phyloP scores from a whole-genome alignment of 2,888 invertebrate genomes.

The Teinopalpus imperialis region DNA sequence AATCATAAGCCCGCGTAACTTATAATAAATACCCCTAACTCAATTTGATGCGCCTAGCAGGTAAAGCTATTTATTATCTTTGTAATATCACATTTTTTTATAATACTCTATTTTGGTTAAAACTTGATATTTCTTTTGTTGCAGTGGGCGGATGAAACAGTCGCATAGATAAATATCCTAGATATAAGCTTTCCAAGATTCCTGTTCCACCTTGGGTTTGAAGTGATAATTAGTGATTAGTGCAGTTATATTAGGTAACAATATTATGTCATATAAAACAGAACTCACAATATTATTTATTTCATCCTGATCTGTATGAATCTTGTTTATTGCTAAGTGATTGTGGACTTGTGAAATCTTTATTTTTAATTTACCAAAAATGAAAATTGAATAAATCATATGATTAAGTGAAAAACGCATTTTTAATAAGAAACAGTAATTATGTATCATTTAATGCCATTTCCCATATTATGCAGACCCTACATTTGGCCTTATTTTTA shows the following conservation, averaged over 20 bases:
- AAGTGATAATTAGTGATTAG: constrained; percentile 79
- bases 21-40: constrained; percentile 51
- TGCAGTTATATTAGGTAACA: constrained; percentile 72
- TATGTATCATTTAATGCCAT: too few relatives aligned
- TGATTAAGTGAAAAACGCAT: constrained; percentile 57
- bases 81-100: too few relatives aligned
- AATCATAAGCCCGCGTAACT: constrained; percentile 68
- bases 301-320: constrained; percentile 79
- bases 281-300: constrained; percentile 77
- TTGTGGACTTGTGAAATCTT: constrained; percentile 75
- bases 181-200: constrained; percentile 76
- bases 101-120: too few relatives aligned
- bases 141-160: constrained; percentile 62
- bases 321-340: constrained; percentile 76
- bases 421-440: too few relatives aligned
- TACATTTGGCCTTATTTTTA: too few relatives aligned
- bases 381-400: constrained; percentile 76
- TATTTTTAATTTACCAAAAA: constrained; percentile 81
- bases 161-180: constrained; percentile 74
- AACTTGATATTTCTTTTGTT: constrained; percentile 54
- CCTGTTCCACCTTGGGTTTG: constrained; percentile 75
- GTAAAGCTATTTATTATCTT: constrained; percentile 47
- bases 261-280: constrained; percentile 64
- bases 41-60: constrained; percentile 57
- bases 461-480: too few relatives aligned